Conservation (phyloP, 2,113 vertebrate species). For the Alosa alosa region DNA sequence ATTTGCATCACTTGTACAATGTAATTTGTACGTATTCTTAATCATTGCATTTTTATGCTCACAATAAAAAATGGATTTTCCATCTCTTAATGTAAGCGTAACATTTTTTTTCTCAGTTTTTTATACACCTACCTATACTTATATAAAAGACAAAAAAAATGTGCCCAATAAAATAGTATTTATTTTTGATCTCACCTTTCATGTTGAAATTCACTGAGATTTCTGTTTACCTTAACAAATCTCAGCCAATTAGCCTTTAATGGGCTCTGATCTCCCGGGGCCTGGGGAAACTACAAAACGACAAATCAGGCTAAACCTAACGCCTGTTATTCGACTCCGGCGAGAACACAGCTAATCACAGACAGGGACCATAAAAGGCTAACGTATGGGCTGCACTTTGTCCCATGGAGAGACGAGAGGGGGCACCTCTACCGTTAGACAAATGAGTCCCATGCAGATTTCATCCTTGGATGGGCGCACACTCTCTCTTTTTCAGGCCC, state of each 20-base stretch:
- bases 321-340: slow-evolving; percentile 4
- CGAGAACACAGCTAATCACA: slow-evolving; percentile 26
- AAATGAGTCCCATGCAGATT: slow-evolving; percentile 49
- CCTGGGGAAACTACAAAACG: background rate
- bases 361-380: slow-evolving; percentile 1
- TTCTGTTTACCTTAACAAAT: slow-evolving; percentile 15
- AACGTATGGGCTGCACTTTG: slow-evolving; percentile 29
- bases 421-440: slow-evolving; percentile 35
- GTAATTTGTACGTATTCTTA: too few relatives aligned
- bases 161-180: background rate
- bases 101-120: too few relatives aligned
- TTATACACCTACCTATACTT: too few relatives aligned
- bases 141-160: background rate
- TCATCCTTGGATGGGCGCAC: slow-evolving; percentile 55
- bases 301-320: slow-evolving; percentile 16
- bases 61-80: too few relatives aligned
- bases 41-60: too few relatives aligned
- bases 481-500: slow-evolving; percentile 54
- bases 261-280: background rate
- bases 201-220: background rate
- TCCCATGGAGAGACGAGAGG: slow-evolving; percentile 33
- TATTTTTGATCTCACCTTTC: background rate
- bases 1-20: background rate
- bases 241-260: slow-evolving; percentile 14
- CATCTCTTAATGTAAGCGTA: too few relatives aligned